Conservation (phyloP, 2,113 vertebrate genomes). For the Chaenogobius annularis region DNA sequence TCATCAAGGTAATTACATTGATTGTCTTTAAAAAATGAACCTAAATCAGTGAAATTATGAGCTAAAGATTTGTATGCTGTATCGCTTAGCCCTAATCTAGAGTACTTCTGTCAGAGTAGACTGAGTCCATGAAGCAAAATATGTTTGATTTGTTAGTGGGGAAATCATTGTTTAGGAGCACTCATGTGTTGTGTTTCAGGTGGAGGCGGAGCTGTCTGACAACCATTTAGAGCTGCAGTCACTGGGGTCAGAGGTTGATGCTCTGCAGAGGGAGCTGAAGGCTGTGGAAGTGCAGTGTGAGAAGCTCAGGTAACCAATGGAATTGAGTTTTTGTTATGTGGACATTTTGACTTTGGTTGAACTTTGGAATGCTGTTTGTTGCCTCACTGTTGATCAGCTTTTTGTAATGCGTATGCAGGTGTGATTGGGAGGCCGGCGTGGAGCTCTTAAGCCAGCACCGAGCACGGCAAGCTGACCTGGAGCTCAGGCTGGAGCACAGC, state of each 20-base stretch:
- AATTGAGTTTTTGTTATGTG: background rate
- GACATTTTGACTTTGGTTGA: background rate
- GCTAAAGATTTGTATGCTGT: too few species aligned
- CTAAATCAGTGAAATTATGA: too few species aligned
- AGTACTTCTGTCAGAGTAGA: too few species aligned
- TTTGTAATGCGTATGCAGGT: background rate
- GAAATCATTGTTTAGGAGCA: background rate
- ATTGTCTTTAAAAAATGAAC: too few species aligned
- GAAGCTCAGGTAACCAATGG: slow-evolving; percentile 36
- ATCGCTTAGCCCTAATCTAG: too few species aligned
- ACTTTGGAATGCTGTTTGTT: background rate
- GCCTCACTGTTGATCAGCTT: background rate
- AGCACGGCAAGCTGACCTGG: background rate
- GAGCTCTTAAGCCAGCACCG: background rate
- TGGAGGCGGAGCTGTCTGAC: slow-evolving; percentile 46
- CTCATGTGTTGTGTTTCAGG: slow-evolving; percentile 34
- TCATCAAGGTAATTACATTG: too few species aligned
- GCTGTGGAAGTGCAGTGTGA: slow-evolving; percentile 20
- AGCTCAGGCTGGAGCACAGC: background rate
- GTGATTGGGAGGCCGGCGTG: background rate
- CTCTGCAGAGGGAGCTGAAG: slow-evolving; percentile 42
- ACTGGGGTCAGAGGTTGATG: slow-evolving; percentile 49
- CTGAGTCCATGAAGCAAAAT: too few species aligned
- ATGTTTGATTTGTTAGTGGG: too few species aligned
- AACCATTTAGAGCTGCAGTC: slow-evolving; percentile 40